Conservation (phyloP, 2,797 vertebrate genomes). For the Mallotus villosus region DNA sequence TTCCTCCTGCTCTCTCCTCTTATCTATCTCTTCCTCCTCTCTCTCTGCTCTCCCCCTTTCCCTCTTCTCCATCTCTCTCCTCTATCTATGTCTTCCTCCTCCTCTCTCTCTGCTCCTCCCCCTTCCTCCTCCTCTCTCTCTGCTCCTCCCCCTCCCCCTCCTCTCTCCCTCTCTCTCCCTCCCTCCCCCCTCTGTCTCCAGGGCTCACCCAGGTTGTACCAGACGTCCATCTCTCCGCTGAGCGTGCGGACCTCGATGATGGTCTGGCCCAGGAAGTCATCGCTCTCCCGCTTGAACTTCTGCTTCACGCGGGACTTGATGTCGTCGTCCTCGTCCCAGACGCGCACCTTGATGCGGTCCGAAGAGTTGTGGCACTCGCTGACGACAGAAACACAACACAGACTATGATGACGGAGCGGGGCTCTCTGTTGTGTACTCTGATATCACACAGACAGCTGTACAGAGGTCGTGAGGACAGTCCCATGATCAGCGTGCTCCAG, state of each 20-base stretch:
- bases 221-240: conserved; percentile 98
- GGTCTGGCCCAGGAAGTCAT: conserved; percentile 95
- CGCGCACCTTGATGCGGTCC: conserved; percentile 95
- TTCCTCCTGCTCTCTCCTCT: background rate
- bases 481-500: background rate
- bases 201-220: conserved; percentile 93
- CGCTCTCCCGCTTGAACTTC: conserved; percentile 92
- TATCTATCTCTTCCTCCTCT: background rate
- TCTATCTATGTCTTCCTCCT: background rate
- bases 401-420: background rate
- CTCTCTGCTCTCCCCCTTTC: conserved; percentile 6
- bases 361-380: conserved; percentile 99
- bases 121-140: background rate
- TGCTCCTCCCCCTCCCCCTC: background rate
- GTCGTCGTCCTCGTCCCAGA: conserved; percentile 97
- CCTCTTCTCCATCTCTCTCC: background rate
- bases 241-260: conserved; percentile 97
- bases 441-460: too few species aligned
- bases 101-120: background rate
- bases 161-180: conserved; percentile 9
- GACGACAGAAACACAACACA: conserved; percentile 29
- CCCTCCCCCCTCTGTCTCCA: conserved; percentile 10
- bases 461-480: background rate
- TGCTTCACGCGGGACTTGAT: conserved; percentile 97
- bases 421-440: too few species aligned